Evolutionary conservation across 2,888 invertebrate species (phyloP), one percentile per base, ranked within the genome.

Genomic region (Latrodectus hesperus): DNA sequence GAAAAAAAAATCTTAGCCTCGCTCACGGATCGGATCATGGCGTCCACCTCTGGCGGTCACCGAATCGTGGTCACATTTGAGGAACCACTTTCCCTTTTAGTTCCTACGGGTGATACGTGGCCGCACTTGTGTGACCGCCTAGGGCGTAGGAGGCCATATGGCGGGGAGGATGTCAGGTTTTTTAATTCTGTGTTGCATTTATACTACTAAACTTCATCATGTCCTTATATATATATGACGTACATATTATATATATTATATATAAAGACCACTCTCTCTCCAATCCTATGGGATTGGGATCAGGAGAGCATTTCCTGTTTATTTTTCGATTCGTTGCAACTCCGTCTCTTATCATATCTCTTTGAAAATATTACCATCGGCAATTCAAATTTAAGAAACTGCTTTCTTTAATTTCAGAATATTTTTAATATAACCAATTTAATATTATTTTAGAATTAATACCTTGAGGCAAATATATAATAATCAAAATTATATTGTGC

Each of bases 91-190:
- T 78, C 84, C 79, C 80, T 88, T 72, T 73, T 55, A 65, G 89
- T 89, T 85, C 89, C 89, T 89, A 85, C 89, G 89, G 89, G 89
- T 89, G 89, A 89, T 89, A 89, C 60, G 89, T 89, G 89, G 74
- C 78, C 70, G 55, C 76, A 17, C 49, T 75, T 76, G 81, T 53
- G 52, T 51, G 16, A 49, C 81, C 51, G 65, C 38, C 38, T 52
- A 72, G 73, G 71, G 80, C 14, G 10, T 11, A 70, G 38, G 65
- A 74, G 52, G 26, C 75, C 72, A 67, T 53, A 17, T 78, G 84
- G 79, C 73, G 88, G 84, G 88, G 83, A 80, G 70, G 70, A 70
- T 82, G 68, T 67, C 60, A 73, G 74, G 81, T 82, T 88, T 88
- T 88, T 83, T 88, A 78, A 88, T 88, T 88, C 88, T 84, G 80